Evolutionary conservation across 2,888 invertebrate species (phyloP), one percentile per base, ranked within the genome.

Genomic region (Pollenia griseotomentosa): DNA sequence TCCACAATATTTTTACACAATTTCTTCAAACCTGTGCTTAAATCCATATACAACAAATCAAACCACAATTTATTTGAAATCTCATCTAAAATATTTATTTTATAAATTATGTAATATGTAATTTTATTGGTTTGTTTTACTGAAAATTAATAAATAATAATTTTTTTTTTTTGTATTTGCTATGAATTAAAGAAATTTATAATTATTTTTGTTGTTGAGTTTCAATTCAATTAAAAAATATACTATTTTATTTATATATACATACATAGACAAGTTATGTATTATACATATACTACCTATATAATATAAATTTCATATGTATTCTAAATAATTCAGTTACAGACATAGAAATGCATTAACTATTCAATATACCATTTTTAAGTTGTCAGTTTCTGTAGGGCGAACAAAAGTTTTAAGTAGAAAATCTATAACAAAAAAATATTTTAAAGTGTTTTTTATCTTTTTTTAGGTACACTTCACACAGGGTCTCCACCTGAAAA

Each of bases 51-150:
- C 33, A 4, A 48, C 16, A 9, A 75, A 61, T 44, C 59, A 75
- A 78, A 68, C 10, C 48, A 55, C 23, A 68, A 51, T 44, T 53
- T 51, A 53, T 70, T 63, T 80, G 11, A 71, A 75, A 74, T 86
- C 59, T 86, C 66, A 80, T 86, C 80, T 83, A 86, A 86, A 86
- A 83, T 86, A 78, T 82, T 86, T 75, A 84, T 84, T 84, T 73
- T 2, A 59, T 82, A 59, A 71, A 33, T 68, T 81, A n/a, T n/a
- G n/a, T n/a, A 82, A 12, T 75, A 80, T 65, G 53, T 75, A 73
- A 66, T 73, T 53, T 68, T 61, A 74, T 63, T 70, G 57, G 14
- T 78, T 59, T 74, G n/a, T 23, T 16, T 57, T 73, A 33, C 65
- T 59, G 51, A 59, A 78, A 66, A 78, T 77, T 57, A 71, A 51